Evolutionary conservation across 1,140 invertebrate species (phyloP), one percentile per base, ranked within the genome.

Genomic region (Myzus persicae): DNA sequence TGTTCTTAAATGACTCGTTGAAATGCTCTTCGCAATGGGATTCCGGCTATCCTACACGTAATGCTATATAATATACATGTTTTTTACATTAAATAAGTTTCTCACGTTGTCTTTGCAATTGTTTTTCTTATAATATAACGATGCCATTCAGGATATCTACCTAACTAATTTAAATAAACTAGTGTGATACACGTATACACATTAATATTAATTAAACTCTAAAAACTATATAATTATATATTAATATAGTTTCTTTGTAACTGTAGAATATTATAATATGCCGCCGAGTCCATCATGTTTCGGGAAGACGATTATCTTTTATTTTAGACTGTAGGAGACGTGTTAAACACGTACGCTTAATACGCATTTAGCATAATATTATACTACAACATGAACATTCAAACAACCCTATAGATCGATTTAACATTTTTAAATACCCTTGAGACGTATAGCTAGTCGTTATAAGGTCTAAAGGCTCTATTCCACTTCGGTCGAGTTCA

Each of bases 51-150:
- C 18, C 18, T 81, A 38, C 18, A 38, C 24, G 51, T 59, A 48
- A 1, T 14, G 7, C n/a, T n/a, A n/a, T n/a, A n/a, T n/a, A n/a
- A n/a, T n/a, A 59, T 67, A 82, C 76, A 84, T 84, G 82, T 42
- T 84, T 84, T 40, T 22, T 84, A 84, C 82, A 84, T 84, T 42
- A 40, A 11, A 84, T 24, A 84, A 42, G 82, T 84, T 84, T 84
- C 6, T 84, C 24, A 26, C 40, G 24, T 40, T n/a, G 59, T 67
- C 31, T 67, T 67, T 67, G 59, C 31, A 18, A 42, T 84, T 42
- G 38, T 84, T 84, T 84, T 84, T 42, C 82, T 40, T 51, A 18
- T 67, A 24, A 67, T 67, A 18, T n/a, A 67, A 67, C 59, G 59
- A 67, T 31, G 24, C 31, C 40, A 14, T 42, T 84, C 22, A 5